These are phyloP conservation scores for Mongoloraphidia duomilia DNA, from an alignment of 2,888 invertebrate genomes.

Conservation along the genomic window DNA sequence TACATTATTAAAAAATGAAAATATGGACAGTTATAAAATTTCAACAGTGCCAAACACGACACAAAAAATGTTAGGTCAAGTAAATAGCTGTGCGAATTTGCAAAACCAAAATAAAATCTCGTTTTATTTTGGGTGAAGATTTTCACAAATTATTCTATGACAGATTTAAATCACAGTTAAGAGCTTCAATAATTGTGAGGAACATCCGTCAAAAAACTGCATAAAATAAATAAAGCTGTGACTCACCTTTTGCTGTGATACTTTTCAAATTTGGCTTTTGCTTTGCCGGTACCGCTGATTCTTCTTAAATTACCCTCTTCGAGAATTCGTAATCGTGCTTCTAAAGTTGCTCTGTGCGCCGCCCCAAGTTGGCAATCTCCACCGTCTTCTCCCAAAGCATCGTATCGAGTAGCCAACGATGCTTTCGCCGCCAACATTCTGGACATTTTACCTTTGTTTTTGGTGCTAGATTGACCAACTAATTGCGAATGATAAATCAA, in stretches of 20 bases:
- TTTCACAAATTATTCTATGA: slow-evolving; percentile 5
- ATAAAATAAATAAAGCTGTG: neutral
- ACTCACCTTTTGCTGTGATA: slow-evolving; percentile 65
- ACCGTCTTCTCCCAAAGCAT: slow-evolving; percentile 89
- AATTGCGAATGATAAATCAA: slow-evolving; percentile 92
- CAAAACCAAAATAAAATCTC: slow-evolving; percentile 12
- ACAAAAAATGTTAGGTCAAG: slow-evolving; percentile 2
- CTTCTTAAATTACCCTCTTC: slow-evolving; percentile 73
- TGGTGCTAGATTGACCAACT: slow-evolving; percentile 76
- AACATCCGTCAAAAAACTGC: neutral
- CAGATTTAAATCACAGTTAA: neutral
- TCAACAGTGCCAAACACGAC: neutral
- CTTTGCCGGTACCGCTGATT: slow-evolving; percentile 80
- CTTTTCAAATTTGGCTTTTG: slow-evolving; percentile 82
- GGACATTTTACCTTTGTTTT: slow-evolving; percentile 89
- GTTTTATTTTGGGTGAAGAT: slow-evolving; percentile 1
- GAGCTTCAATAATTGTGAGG: neutral
- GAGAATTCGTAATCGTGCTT: slow-evolving; percentile 59
- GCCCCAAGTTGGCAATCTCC: slow-evolving; percentile 64
- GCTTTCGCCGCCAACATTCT: slow-evolving; percentile 96
- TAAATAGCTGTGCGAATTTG: slow-evolving; percentile 16
- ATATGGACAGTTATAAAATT: slow-evolving; percentile 4
- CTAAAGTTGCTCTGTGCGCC: slow-evolving; percentile 79
- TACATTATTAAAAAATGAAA: slow-evolving; percentile 1
- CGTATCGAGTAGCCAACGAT: slow-evolving; percentile 80